Percentiles rank a stretch among this genome's conserved stretches.
phyloP scores from a whole-genome alignment of 2,113 vertebrate genomes.

The Castor canadensis region DNA sequence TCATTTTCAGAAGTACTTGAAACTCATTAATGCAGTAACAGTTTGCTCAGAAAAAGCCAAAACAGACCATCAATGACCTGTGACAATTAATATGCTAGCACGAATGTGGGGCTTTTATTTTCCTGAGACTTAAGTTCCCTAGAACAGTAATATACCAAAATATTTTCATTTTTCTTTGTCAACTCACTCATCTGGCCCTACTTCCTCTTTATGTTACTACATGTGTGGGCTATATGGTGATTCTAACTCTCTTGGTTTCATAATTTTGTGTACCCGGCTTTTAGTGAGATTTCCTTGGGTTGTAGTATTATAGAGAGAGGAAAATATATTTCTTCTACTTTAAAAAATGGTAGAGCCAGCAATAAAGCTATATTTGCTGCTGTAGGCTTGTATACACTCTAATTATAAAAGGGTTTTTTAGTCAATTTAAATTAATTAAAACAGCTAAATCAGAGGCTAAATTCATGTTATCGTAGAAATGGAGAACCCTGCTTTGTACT shows the following conservation, averaged over 20 bases:
- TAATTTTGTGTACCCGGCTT: background rate
- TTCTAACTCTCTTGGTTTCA: background rate
- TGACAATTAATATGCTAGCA: background rate
- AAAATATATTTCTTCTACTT: background rate
- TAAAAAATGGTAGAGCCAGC: background rate
- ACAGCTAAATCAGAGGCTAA: background rate
- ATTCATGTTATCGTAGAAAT: conserved; percentile 1
- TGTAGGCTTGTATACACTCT: background rate
- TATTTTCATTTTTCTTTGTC: background rate
- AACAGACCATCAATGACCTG: background rate
- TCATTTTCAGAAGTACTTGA: conserved; percentile 41
- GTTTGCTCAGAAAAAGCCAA: background rate
- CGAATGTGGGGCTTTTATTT: background rate
- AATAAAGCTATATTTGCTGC: background rate
- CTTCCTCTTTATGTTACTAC: background rate
- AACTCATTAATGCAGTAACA: background rate
- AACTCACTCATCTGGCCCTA: background rate
- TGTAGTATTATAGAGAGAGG: background rate
- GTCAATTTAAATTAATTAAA: conserved; percentile 21
- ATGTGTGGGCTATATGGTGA: background rate
- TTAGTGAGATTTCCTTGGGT: background rate
- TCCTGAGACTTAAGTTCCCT: background rate
- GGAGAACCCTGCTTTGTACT: background rate
- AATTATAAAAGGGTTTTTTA: conserved; percentile 38
- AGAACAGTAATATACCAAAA: background rate